Base-by-base conservation (phyloP, 2,888 invertebrate species). In the Maniola hyperantus region DNA sequence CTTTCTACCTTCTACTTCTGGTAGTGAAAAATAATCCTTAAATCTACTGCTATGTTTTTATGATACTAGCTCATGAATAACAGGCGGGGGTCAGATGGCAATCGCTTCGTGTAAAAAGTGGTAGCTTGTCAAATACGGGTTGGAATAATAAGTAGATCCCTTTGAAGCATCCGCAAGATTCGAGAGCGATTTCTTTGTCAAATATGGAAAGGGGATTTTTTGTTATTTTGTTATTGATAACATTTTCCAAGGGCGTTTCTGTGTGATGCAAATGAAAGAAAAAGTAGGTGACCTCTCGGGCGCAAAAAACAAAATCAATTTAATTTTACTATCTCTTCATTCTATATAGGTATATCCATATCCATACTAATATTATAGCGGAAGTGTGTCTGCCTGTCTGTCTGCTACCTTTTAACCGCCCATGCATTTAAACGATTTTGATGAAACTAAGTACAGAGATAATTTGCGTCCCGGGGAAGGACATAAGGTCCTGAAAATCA, bases 211-310 rank as follows among this genome's bases (percentile, higher is more conserved):
- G 20, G 42, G 42, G 39, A 13, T 39, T 55, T 54, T 54, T 54
- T 36, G 54, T 55, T 55, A 39, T 39, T 55, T 57, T 42, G 42
- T 57, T 57, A 57, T 57, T 57, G 57, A 42, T 57, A 57, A 20
- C 20, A 57, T 13, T 57, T 57, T 42, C 57, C 39, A 57, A 39
- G 57, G 57, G 42, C 57, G 13, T 42, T 34, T 57, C 57, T 57
- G 39, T 57, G 39, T 57, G 57, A 57, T 57, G 57, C 57, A 57
- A 57, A 57, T 57, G 39, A 39, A 18, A 39, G 36, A 18, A 42
- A 57, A 57, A 42, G 13, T 57, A 13, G 20, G 39, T 39, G 57
- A 57, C 57, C 42, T 42, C 57, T 11, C 13, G 0, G 54, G 15
- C 15, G 15, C 18, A 8, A 2, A 11, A 39, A 39, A 39, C 39